phyloP scores from a whole-genome alignment of 1,140 invertebrate species.

The Vollenhovia emeryi region DNA sequence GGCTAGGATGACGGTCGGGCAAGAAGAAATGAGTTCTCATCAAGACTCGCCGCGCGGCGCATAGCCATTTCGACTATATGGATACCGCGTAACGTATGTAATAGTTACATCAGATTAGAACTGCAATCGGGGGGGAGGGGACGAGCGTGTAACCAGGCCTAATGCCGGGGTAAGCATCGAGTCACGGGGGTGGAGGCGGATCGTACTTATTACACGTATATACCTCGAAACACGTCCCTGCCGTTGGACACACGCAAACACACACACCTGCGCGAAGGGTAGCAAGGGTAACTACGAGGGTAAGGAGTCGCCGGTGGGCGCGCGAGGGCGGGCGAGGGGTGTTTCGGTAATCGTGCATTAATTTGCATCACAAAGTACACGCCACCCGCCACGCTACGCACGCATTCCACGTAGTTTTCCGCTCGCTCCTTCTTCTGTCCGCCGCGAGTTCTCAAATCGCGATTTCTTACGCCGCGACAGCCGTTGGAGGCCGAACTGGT shows the following conservation, averaged over 20 bases:
- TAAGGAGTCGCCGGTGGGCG: constrained; percentile 40
- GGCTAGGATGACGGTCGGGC: not conserved
- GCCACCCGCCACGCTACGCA: constrained; percentile 79
- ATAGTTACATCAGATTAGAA: constrained; percentile 81
- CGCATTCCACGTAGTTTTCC: constrained; percentile 79
- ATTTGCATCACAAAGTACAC: constrained; percentile 84
- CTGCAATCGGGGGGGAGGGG: not conserved
- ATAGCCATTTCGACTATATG: constrained; percentile 40
- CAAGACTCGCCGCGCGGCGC: not conserved
- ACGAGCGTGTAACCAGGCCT: constrained; percentile 75
- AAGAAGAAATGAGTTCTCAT: constrained; percentile 37
- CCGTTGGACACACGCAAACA: constrained; percentile 12
- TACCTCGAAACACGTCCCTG: constrained; percentile 54
- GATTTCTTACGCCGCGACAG: constrained; percentile 5
- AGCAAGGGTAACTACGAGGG: constrained; percentile 60
- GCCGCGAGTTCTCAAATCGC: constrained; percentile 57
- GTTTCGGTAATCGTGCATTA: constrained; percentile 84
- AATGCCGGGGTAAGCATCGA: constrained; percentile 76
- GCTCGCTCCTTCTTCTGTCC: constrained; percentile 54
- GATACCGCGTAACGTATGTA: constrained; percentile 77
- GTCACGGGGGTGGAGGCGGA: constrained; percentile 54
- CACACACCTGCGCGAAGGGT: constrained; percentile 55
- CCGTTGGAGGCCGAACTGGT: no score
- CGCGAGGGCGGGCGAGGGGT: constrained; percentile 60
- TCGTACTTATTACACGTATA: constrained; percentile 60